Evolutionary conservation across 2,888 invertebrate genomes (phyloP).

Genomic region (Lymantria monacha): DNA sequence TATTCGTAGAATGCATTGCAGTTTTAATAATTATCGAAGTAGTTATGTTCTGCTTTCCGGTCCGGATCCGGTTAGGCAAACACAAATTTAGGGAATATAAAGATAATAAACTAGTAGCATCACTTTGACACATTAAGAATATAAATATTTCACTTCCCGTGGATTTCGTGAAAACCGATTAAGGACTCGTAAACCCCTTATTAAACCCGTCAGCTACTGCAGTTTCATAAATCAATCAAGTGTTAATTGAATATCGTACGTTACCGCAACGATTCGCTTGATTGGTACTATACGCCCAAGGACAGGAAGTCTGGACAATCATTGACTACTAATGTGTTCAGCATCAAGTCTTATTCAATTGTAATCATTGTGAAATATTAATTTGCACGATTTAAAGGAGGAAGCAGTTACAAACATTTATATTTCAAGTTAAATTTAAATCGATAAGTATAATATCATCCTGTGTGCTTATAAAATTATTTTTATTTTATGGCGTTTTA

Average conservation of each 20-base stretch:
- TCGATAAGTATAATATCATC: background rate
- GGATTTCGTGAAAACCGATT: too few relatives aligned
- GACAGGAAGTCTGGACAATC: slow-evolving; percentile 35
- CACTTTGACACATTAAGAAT: too few relatives aligned
- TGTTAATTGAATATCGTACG: slow-evolving; percentile 19
- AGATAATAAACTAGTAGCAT: too few relatives aligned
- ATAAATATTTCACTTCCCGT: too few relatives aligned
- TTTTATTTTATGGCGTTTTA: too few relatives aligned
- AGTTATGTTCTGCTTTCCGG: too few relatives aligned
- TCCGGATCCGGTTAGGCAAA: too few relatives aligned
- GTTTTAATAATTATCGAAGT: too few relatives aligned
- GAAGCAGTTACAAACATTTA: background rate
- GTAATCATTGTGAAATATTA: slow-evolving; percentile 26
- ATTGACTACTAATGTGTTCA: slow-evolving; percentile 30
- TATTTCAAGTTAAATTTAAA: background rate
- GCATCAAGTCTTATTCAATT: slow-evolving; percentile 16
- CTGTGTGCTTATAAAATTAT: background rate
- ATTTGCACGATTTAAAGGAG: background rate
- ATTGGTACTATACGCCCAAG: slow-evolving; percentile 34
- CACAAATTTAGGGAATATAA: too few relatives aligned
- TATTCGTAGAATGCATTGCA: too few relatives aligned
- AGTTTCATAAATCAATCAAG: slow-evolving; percentile 28
- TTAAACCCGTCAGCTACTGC: slow-evolving; percentile 3
- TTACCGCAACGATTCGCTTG: slow-evolving; percentile 32
- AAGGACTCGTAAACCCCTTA: too few relatives aligned